Base-by-base conservation (phyloP, 2,113 vertebrate genomes). In the Paratilapia polleni region DNA sequence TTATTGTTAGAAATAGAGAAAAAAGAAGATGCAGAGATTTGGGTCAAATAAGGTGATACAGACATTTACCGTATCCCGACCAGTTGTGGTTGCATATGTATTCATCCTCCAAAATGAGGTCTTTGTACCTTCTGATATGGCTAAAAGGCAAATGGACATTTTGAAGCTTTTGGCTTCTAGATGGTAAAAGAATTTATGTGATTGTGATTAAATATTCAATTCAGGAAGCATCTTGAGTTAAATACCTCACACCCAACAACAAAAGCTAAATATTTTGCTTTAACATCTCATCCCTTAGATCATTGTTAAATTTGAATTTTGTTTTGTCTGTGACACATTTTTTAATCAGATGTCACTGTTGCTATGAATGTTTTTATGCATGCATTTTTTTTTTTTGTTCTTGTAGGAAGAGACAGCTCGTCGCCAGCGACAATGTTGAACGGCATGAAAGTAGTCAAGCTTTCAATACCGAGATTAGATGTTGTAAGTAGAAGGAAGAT, bases 391-490 rank as follows among this genome's bases (percentile, higher is more conserved):
- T 6, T 26, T 62, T 49, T 61, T 24, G 9, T 74, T 80, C 17
- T 19, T 36, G 12, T 6, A 93, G 92, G 84, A 68, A 68, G 68
- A 12, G 83, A 88, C 13, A 68, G 68, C 36, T 87, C 88, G 2
- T 90, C 89, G 2, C 83, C 89, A 0, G 58, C 77, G 0, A n/a
- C 70, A 5, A 6, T 66, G 19, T 3, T 87, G 26, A 95, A 93
- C 20, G 92, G 91, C 26, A 91, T 89, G 85, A 93, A 93, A 78
- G 75, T 89, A 2, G 81, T 91, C 3, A 87, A 85, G 12, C 66
- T 80, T 1, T 75, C 81, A 1, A 26, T 77, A 31, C 78, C 82
- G 1, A 62, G 20, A 62, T 31, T 49, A 54, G 76, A 89, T 1
- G 5, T 17, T 49, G 91, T 92, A 41, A 91, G 84, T 89, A 58